Evolutionary conservation across 1,140 invertebrate genomes (phyloP).

Genomic region (Heliconius congener): DNA sequence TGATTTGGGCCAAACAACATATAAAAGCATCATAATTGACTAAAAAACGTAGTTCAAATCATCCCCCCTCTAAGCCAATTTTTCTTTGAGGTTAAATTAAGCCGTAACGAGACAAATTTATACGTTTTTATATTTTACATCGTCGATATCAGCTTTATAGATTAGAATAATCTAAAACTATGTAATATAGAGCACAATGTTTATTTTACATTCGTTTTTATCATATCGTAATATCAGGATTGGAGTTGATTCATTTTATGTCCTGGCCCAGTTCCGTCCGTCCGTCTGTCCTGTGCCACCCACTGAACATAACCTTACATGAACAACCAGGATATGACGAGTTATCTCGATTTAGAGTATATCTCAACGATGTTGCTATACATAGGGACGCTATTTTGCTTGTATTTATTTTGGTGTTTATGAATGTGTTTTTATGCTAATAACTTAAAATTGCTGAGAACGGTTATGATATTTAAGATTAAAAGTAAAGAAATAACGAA

Average conservation of each 20-base stretch:
- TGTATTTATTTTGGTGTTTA: neutral
- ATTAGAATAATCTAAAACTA: neutral
- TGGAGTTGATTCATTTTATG: conserved; percentile 1
- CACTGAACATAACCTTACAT: neutral
- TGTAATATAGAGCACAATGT: neutral
- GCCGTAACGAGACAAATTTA: neutral
- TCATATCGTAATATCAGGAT: conserved; percentile 12
- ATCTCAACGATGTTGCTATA: neutral
- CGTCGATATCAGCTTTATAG: neutral
- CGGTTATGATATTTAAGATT: too few relatives aligned
- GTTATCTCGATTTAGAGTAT: neutral
- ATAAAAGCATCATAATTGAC: too few relatives aligned
- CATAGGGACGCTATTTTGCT: neutral
- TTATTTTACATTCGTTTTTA: conserved; percentile 7
- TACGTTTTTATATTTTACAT: neutral
- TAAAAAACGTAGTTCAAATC: too few relatives aligned
- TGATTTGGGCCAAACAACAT: too few relatives aligned
- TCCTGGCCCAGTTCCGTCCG: conserved; percentile 10
- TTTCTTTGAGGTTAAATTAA: too few relatives aligned
- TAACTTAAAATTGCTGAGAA: neutral
- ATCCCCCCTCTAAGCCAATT: too few relatives aligned
- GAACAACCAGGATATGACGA: conserved; percentile 12
- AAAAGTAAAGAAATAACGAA: too few relatives aligned
- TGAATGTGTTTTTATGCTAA: neutral
- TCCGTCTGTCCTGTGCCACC: neutral